These are phyloP conservation scores for Cyprinus carpio DNA, from an alignment of 2,113 vertebrate genomes.

Conservation along the genomic window DNA sequence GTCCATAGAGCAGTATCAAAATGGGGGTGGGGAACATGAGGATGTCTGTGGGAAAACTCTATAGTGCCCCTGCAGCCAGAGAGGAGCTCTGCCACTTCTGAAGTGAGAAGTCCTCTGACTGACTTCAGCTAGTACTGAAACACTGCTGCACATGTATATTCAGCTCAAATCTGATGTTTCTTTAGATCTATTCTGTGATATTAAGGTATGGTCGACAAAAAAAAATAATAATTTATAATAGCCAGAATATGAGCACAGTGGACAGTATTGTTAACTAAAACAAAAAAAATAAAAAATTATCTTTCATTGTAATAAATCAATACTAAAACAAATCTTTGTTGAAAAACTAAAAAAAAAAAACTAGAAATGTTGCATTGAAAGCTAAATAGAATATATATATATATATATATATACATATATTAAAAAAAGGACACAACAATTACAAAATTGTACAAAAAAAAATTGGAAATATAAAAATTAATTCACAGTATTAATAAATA, in stretches of 20 bases:
- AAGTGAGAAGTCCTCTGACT: not conserved
- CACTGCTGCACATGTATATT: not conserved
- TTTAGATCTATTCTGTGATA: not conserved
- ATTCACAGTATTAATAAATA: too few relatives aligned
- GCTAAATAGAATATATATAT: too few relatives aligned
- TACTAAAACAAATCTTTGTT: not conserved
- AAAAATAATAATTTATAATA: not conserved
- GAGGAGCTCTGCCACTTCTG: not conserved
- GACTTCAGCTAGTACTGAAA: not conserved
- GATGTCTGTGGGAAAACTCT: conserved; percentile 28
- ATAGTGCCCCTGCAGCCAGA: conserved; percentile 48
- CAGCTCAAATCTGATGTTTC: not conserved
- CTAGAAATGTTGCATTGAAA: not conserved
- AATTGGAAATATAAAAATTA: too few relatives aligned
- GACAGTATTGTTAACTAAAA: not conserved
- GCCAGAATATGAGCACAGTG: not conserved
- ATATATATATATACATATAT: too few relatives aligned
- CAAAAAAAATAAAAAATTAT: not conserved
- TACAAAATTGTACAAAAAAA: too few relatives aligned
- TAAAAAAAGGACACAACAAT: too few relatives aligned
- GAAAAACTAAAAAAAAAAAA: not conserved
- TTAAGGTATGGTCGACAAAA: too few relatives aligned
- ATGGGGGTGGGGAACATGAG: conserved; percentile 32
- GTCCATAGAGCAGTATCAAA: conserved; percentile 64
- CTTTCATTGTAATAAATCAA: not conserved